Base-by-base conservation (phyloP, 2,797 vertebrate species). In the Channallabes apus region DNA sequence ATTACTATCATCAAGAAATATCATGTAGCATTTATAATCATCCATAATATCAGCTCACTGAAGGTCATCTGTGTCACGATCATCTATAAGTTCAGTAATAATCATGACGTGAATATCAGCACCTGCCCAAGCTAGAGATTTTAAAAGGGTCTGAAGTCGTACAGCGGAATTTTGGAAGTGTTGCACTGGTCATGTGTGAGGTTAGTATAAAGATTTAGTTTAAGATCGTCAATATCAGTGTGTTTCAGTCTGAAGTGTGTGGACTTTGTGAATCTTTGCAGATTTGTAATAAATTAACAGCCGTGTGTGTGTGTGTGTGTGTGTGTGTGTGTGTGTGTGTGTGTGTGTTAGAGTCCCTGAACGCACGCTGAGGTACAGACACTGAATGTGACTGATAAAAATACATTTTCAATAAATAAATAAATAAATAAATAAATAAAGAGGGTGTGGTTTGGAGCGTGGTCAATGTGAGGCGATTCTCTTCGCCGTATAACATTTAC, bases 321-420 rank as follows among this genome's bases (percentile, higher is more conserved):
- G 65, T 68, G 65, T 20, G 29, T 35, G 17, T 68, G 65, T 35
- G n/a, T 29, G 64, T 32, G 65, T 54, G n/a, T n/a, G n/a, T n/a
- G n/a, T n/a, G n/a, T n/a, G n/a, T n/a, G n/a, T 62, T 38, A 38
- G 29, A 8, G 17, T 77, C 54, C 75, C 75, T 77, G 75, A 77
- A 77, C 15, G 29, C 75, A 58, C n/a, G 27, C 22, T 59, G 75
- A 35, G 54, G 75, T 77, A 77, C 32, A 22, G 67, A 69, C 32
- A 22, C 67, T 38, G 67, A 38, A 35, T 69, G 32, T 20, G 12
- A 67, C 64, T 69, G 32, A 69, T 22, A 18, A 64, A 64, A 64
- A 14, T 64, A 64, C 1, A 62, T 22, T 59, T 59, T 18, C 17
- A 61, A 24, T n/a, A 61, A n/a, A 24, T 62, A 8, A 62, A 0